Evolutionary conservation across 2,113 vertebrate species (phyloP).

Genomic region (Erythrocercus mccallii): DNA sequence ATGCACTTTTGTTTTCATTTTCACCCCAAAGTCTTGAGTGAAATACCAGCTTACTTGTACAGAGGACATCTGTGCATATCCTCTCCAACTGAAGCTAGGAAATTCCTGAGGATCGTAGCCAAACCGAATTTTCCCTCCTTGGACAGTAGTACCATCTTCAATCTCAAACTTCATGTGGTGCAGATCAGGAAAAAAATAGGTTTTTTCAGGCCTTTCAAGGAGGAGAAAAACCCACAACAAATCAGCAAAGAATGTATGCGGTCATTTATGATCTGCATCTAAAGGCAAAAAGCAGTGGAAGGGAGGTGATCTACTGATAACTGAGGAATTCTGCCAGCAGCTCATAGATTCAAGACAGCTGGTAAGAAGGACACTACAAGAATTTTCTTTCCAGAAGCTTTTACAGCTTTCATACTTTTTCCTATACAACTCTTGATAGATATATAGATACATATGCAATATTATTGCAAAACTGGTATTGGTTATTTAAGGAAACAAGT

Average conservation of each 20-base stretch:
- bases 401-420: neutral
- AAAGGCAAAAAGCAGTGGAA: neutral
- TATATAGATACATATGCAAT: neutral
- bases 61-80: constrained; percentile 84
- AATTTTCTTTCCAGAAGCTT: neutral
- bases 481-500: neutral
- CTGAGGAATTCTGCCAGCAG: neutral
- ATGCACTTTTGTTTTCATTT: neutral
- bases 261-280: neutral
- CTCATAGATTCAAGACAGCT: neutral
- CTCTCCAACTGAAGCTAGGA: constrained; percentile 90
- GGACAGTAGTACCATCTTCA: constrained; percentile 82
- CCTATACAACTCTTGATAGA: neutral
- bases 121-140: constrained; percentile 79
- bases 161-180: constrained; percentile 91
- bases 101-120: constrained; percentile 84
- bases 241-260: neutral
- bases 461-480: neutral
- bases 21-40: neutral
- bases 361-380: neutral
- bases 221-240: neutral
- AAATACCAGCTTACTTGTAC: constrained; percentile 77
- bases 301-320: neutral
- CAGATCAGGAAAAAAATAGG: constrained; percentile 85
- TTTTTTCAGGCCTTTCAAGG: constrained; percentile 77